Percentiles rank a stretch among this genome's conserved stretches.
Conservation (phyloP, 2,113 vertebrate genomes). For the Myxocyprinus asiaticus region DNA sequence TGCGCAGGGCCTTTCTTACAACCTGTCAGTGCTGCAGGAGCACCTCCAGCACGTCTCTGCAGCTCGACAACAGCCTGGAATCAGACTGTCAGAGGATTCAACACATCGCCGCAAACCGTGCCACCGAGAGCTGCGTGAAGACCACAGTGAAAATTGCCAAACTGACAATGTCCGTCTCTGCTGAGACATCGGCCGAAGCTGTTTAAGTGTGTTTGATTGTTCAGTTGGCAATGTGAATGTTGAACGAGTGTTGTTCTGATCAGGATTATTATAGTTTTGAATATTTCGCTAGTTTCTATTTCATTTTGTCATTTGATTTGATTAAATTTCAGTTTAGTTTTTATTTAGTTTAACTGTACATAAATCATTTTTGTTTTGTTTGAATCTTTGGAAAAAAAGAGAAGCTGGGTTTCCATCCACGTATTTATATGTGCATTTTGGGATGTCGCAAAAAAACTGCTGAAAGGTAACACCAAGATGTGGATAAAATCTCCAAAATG, state of each 20-base stretch:
- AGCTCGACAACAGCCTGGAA: conserved; percentile 96
- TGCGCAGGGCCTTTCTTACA: conserved; percentile 93
- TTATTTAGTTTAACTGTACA: too few species aligned
- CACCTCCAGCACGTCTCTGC: conserved; percentile 73
- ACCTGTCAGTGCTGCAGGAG: conserved; percentile 90
- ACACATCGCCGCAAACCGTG: conserved; percentile 89
- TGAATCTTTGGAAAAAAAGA: too few species aligned
- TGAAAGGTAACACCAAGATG: too few species aligned
- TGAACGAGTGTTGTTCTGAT: not conserved
- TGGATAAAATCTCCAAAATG: too few species aligned
- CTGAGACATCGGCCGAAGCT: conserved; percentile 96
- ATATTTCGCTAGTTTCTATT: too few species aligned
- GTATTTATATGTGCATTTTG: too few species aligned
- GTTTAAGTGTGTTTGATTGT: conserved; percentile 57
- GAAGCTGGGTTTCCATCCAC: too few species aligned
- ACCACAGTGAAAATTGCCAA: conserved; percentile 99
- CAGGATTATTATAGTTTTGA: too few species aligned
- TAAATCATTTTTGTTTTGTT: too few species aligned
- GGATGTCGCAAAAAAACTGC: too few species aligned
- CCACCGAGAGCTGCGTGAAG: conserved; percentile 96
- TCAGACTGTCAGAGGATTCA: conserved; percentile 92
- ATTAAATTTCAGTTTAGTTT: too few species aligned
- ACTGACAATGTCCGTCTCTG: conserved; percentile 98
- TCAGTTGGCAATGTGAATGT: conserved; percentile 67
- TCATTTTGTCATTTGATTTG: too few species aligned